Base-by-base conservation (phyloP, 2,797 vertebrate genomes). In the Typhlichthys eigenmanni region DNA sequence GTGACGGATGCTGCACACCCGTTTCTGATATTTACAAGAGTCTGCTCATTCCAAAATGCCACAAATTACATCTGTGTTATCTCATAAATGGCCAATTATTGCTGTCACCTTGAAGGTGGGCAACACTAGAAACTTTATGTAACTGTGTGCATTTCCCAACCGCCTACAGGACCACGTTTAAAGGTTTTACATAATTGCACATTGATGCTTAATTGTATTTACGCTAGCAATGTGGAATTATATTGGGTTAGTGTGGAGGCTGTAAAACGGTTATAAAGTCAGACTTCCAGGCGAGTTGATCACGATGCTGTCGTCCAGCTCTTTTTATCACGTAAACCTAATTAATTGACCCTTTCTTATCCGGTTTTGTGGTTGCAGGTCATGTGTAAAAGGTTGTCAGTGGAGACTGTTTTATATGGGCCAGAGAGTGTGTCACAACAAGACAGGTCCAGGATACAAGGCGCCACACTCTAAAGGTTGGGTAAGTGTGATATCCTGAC, bases 401-500 rank as follows among this genome's bases (percentile, higher is more conserved):
- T 66, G 66, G 84, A 83, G 82, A 71, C 81, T 75, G 79, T 79
- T 84, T 78, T 72, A 80, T 81, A 80, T 76, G 81, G 82, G 62
- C 73, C 80, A 68, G 38, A 52, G 77, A 75, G 69, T 82, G 80
- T 84, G 82, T 88, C 12, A 74, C 70, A 65, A 78, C 78, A 73
- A 75, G 69, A 79, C 81, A 67, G 75, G 66, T 62, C 78, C 77
- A 71, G 81, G 80, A 85, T 82, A 72, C 76, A 83, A 81, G 78
- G 78, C 81, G 82, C 74, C 71, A 75, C 80, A 79, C 75, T 81
- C 75, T 75, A 80, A 83, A 84, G 81, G 73, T 83, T 84, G 71
- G 76, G 83, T 83, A 81, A 85, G 79, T 86, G 85, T 79, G 80
- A 85, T 82, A 85, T 85, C 77, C 84, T 87, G 88, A 90, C 85